These are phyloP conservation scores for Styela plicata DNA, from an alignment of 23 tunicate species.

Conservation along the genomic window DNA sequence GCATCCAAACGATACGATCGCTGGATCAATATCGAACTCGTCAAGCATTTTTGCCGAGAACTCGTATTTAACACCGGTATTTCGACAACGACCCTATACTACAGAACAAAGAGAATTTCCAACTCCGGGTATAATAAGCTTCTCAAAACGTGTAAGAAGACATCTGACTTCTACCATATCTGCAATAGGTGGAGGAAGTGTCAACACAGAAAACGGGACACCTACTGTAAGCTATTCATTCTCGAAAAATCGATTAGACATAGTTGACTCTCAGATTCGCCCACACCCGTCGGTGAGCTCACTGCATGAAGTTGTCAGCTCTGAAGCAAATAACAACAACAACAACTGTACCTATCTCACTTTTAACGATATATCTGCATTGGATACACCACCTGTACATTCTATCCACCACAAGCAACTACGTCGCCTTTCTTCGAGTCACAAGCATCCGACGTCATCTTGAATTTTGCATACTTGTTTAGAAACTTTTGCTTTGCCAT, in stretches of 20 bases:
- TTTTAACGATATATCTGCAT: conserved; percentile 3
- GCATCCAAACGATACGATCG: background rate
- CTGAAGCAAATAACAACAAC: background rate
- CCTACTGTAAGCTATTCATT: background rate
- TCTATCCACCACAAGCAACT: background rate
- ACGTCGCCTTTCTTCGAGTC: background rate
- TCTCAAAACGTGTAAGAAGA: background rate
- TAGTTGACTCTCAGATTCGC: background rate
- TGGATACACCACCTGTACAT: background rate
- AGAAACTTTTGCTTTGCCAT: too few relatives aligned
- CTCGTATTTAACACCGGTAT: conserved; percentile 11
- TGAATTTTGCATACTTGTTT: too few relatives aligned
- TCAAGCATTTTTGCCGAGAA: background rate
- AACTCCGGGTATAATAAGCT: background rate
- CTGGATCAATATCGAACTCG: background rate
- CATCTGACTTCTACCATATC: conserved; percentile 5
- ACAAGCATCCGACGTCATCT: background rate
- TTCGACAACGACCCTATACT: background rate
- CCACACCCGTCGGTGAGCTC: background rate
- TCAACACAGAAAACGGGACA: background rate
- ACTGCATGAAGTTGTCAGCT: background rate
- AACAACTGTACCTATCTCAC: conserved; percentile 18
- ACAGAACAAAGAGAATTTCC: background rate
- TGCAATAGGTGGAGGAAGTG: background rate
- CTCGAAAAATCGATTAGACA: background rate